Evolutionary conservation across 2,888 invertebrate species (phyloP).

Genomic region (Xestia c-nigrum): DNA sequence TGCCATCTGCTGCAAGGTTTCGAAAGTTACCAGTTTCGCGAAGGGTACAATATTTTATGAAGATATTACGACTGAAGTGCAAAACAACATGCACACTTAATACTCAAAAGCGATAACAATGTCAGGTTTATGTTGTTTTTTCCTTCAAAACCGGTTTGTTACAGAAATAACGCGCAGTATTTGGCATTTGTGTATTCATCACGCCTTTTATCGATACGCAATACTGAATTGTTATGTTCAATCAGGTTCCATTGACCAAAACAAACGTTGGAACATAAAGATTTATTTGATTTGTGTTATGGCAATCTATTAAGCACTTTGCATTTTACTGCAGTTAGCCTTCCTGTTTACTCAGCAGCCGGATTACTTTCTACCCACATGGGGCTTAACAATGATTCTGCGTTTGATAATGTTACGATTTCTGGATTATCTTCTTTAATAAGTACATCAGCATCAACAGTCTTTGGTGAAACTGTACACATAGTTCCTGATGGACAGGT

Average conservation of each 20-base stretch:
- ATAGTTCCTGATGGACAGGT: not conserved
- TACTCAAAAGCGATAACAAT: slow-evolving; percentile 39
- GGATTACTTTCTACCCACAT: slow-evolving; percentile 4
- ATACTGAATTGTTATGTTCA: slow-evolving; percentile 29
- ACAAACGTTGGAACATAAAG: slow-evolving; percentile 13
- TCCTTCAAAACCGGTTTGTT: slow-evolving; percentile 40
- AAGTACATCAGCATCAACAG: not conserved
- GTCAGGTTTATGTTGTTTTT: slow-evolving; percentile 38
- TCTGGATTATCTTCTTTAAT: not conserved
- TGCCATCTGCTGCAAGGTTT: slow-evolving; percentile 14
- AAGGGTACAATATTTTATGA: slow-evolving; percentile 16
- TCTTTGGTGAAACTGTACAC: not conserved
- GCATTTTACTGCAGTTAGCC: slow-evolving; percentile 6
- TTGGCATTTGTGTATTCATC: slow-evolving; percentile 41
- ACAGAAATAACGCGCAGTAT: slow-evolving; percentile 57
- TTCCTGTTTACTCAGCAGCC: slow-evolving; percentile 4
- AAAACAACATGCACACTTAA: slow-evolving; percentile 5
- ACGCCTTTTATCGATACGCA: slow-evolving; percentile 41
- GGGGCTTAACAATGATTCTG: not conserved
- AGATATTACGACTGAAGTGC: slow-evolving; percentile 25
- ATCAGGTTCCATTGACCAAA: slow-evolving; percentile 31
- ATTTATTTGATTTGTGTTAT: slow-evolving; percentile 3
- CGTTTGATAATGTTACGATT: not conserved
- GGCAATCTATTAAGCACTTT: slow-evolving; percentile 18
- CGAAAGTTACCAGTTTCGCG: slow-evolving; percentile 7